Evolutionary conservation across 1,140 invertebrate genomes (phyloP), one percentile per base, ranked within the genome.

Genomic region (Pomacea maculata): DNA sequence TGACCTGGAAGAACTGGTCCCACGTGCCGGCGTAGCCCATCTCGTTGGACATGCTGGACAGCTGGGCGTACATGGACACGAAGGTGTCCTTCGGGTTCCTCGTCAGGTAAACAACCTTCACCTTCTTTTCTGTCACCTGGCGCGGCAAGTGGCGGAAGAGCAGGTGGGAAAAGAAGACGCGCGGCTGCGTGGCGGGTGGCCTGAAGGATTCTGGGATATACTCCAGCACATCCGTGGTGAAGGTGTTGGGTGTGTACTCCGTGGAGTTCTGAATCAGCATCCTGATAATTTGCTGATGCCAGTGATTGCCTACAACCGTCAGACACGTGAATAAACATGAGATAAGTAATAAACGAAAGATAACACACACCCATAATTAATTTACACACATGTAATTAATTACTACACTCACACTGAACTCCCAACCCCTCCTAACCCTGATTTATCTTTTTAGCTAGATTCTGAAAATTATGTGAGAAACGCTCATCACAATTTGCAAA

Each of bases 21-120:
- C 77, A 78, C 65, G 77, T 78, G 77, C 77, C 77, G 45, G 45
- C 29, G 77, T 78, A 78, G 19, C 77, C 77, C 77, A 78, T 78
- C 77, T 78, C 77, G 65, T 78, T 78, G 52, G 67, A 70, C 77
- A 78, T 78, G 65, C 70, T 67, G 25, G 45, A 68, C 65, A 78
- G 65, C 29, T 82, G 80, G 52, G 64, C 75, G 64, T 78, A 82
- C 76, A 82, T 65, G 11, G 80, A 82, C 15, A 82, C 80, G 29
- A 78, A 77, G 1, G 80, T 82, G 76, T 82, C 80, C 29, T 82
- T 82, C 45, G 76, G 76, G 63, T 82, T 82, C 21, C 80, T 57
- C 70, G 63, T 75, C 76, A 82, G 71, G 71, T 82, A 73, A 8
- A 82, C 54, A 19, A 82, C 65, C 64, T 82, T 82, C 6, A 73